Percentiles rank a stretch among this genome's conserved stretches.
These are phyloP conservation scores for Lordiphosa mommai DNA, from an alignment of 1,140 invertebrate genomes.

Conservation along the genomic window DNA sequence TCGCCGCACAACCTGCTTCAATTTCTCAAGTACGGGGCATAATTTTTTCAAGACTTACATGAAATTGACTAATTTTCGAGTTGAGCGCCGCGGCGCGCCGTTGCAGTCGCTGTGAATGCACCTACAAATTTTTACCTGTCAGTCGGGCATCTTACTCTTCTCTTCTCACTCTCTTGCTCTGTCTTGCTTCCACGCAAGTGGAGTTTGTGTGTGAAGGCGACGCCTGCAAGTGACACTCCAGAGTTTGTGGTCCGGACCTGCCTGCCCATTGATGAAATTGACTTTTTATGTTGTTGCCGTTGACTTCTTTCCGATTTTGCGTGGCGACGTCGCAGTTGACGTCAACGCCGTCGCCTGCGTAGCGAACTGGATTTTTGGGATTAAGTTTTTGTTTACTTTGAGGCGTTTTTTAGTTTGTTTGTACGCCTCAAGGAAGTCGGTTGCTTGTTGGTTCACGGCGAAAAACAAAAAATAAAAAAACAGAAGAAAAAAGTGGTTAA, in stretches of 20 bases:
- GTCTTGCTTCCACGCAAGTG: constrained; percentile 5
- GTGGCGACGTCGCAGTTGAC: constrained; percentile 27
- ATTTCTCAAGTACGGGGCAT: constrained; percentile 51
- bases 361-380: constrained; percentile 75
- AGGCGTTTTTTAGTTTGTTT: constrained; percentile 78
- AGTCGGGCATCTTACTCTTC: constrained; percentile 23
- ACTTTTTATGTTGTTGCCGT: constrained; percentile 77
- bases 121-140: constrained; percentile 75
- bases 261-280: constrained; percentile 78
- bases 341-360: constrained; percentile 23
- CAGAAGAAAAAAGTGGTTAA: constrained; percentile 37
- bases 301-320: constrained; percentile 63
- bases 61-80: constrained; percentile 76
- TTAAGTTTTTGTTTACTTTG: constrained; percentile 79
- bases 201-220: constrained; percentile 36
- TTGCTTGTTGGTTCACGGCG: constrained; percentile 38
- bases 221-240: constrained; percentile 56
- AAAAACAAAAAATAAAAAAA: constrained; percentile 9
- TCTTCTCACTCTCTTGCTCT: constrained; percentile 16
- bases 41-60: constrained; percentile 62
- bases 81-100: constrained; percentile 17
- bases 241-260: constrained; percentile 1
- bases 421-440: constrained; percentile 71
- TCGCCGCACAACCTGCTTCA: constrained; percentile 37
- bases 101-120: constrained; percentile 36